phyloP scores from a whole-genome alignment of 2,797 vertebrate species.

The Macroramphosus scolopax region DNA sequence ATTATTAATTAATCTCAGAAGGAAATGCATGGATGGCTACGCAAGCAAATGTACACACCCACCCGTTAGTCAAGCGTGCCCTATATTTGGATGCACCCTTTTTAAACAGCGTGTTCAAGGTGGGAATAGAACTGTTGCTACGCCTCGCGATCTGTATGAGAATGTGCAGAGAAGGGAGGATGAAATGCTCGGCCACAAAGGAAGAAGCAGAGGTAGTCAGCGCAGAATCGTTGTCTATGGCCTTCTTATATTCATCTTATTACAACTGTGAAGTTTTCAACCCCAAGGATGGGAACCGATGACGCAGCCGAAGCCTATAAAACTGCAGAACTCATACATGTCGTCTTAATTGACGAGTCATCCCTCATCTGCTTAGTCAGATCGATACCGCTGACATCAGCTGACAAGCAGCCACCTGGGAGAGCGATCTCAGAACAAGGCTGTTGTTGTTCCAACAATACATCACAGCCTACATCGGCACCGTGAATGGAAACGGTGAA shows the following conservation, averaged over 20 bases:
- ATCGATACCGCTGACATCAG: conserved; percentile 43
- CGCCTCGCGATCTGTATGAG: no score
- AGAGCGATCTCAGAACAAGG: conserved; percentile 30
- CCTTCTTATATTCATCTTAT: conserved; percentile 1
- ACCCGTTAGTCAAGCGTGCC: conserved; percentile 2
- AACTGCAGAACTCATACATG: no score
- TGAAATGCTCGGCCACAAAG: no score
- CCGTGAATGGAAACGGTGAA: conserved; percentile 27
- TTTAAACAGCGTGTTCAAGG: no score
- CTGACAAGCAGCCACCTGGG: conserved; percentile 39
- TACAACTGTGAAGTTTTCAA: conserved; percentile 1
- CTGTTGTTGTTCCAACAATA: conserved; percentile 30
- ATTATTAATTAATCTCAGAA: conserved; percentile 1
- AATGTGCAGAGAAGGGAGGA: no score
- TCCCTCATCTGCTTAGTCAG: conserved; percentile 34
- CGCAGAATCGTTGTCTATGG: no score
- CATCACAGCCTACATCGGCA: conserved; percentile 33
- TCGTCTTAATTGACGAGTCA: conserved; percentile 25
- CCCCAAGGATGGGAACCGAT: not conserved
- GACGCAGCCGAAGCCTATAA: no score
- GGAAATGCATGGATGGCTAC: not conserved
- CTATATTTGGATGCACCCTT: no score
- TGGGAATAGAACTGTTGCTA: no score
- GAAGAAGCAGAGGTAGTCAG: no score
- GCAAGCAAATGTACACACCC: not conserved